These are phyloP conservation scores for Formicarius rufipectus DNA, from an alignment of 2,113 vertebrate species.

Conservation along the genomic window DNA sequence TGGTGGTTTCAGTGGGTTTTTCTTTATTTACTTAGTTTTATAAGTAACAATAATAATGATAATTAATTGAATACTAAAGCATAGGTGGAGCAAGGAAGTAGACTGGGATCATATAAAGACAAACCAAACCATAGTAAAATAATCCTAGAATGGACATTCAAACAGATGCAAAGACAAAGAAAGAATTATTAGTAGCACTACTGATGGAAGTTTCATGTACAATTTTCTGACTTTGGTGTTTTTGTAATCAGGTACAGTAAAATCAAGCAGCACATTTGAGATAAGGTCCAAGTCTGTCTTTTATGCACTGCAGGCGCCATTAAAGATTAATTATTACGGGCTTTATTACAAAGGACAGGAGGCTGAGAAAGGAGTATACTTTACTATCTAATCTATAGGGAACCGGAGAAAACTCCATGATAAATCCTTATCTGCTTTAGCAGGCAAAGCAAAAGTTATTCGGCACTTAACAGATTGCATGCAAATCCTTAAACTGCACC, in stretches of 20 bases:
- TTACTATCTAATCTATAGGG: constrained; percentile 33
- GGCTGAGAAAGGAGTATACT: not conserved
- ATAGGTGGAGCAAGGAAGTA: not conserved
- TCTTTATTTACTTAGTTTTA: not conserved
- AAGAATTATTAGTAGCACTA: not conserved
- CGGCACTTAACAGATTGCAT: not conserved
- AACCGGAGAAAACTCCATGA: not conserved
- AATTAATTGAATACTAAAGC: not conserved
- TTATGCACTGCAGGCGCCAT: not conserved
- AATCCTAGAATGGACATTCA: not conserved
- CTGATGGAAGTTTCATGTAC: not conserved
- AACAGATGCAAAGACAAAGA: not conserved
- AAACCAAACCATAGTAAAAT: not conserved
- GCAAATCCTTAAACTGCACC: constrained; percentile 33
- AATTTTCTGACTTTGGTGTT: not conserved
- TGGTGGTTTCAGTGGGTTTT: not conserved
- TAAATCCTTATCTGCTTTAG: constrained; percentile 36
- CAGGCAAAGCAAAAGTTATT: constrained; percentile 27
- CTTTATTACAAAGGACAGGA: constrained; percentile 21
- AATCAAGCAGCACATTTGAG: not conserved
- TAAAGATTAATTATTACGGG: constrained; percentile 20
- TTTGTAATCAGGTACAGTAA: not conserved
- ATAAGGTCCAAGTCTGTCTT: not conserved
- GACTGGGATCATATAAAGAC: not conserved
- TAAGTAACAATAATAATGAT: not conserved